Evolutionary conservation across 2,888 invertebrate genomes (phyloP).

Genomic region (Celastrina argiolus): DNA sequence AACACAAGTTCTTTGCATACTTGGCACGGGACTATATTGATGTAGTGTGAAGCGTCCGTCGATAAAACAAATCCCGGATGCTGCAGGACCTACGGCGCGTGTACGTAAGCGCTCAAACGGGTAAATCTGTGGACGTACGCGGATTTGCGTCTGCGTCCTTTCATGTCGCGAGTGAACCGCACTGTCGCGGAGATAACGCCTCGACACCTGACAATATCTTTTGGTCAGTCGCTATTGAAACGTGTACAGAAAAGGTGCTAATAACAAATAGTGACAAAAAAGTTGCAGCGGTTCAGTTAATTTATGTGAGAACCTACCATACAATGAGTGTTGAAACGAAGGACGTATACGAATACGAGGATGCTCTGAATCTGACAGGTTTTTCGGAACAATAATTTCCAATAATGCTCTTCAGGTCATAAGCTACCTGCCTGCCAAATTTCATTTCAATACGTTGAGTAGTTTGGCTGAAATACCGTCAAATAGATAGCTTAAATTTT

Average conservation of each 20-base stretch:
- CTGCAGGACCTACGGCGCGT: no score
- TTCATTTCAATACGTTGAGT: no score
- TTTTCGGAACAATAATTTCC: no score
- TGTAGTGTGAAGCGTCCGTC: no score
- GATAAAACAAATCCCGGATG: no score
- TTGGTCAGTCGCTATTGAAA: background rate
- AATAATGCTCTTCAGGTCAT: no score
- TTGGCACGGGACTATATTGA: no score
- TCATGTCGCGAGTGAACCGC: background rate
- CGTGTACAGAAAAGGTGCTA: background rate
- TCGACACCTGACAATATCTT: conserved; percentile 13
- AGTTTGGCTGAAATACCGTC: no score
- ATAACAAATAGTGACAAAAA: background rate
- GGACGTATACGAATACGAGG: conserved; percentile 17
- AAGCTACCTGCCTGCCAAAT: no score
- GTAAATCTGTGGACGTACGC: background rate
- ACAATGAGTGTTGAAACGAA: conserved; percentile 13
- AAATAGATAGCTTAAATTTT: no score
- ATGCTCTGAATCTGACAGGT: conserved; percentile 21
- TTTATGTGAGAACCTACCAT: background rate
- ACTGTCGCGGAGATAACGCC: conserved; percentile 17
- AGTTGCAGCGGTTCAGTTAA: background rate
- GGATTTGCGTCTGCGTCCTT: background rate
- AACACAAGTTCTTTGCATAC: no score
- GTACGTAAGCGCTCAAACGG: no score